These are phyloP conservation scores for Elanus axillaris DNA, from an alignment of 2,113 vertebrate species.

Conservation along the genomic window DNA sequence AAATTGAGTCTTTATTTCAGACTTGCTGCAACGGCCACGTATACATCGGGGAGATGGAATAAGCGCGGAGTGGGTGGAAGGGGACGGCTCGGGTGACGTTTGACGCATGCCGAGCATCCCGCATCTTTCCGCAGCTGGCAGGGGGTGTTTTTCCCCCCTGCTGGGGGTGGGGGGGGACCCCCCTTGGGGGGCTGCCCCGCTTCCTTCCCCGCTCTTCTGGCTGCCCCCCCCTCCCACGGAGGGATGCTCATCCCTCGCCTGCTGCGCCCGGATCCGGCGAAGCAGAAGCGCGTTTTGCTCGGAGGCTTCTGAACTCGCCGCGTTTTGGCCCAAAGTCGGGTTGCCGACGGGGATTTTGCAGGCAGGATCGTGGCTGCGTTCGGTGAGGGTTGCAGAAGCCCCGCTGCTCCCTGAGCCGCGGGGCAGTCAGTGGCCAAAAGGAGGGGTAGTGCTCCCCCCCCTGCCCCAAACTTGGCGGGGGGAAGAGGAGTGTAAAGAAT, in stretches of 20 bases:
- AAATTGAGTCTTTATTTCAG: accelerated
- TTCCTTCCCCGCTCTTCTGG: not conserved
- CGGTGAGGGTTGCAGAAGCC: not conserved
- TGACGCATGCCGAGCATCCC: not conserved
- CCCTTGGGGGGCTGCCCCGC: not conserved
- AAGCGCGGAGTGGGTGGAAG: not conserved
- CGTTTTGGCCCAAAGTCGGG: not conserved
- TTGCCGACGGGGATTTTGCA: accelerated
- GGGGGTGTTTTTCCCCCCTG: not conserved
- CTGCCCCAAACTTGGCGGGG: no score
- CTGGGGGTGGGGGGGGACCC: accelerated
- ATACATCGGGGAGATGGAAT: accelerated
- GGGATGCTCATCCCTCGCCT: not conserved
- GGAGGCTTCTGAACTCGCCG: not conserved
- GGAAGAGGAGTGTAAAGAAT: no score
- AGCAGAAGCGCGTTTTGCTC: not conserved
- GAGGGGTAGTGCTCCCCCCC: not conserved
- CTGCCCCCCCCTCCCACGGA: accelerated
- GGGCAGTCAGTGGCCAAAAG: not conserved
- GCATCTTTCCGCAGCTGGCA: accelerated
- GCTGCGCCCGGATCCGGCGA: accelerated
- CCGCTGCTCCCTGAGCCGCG: accelerated
- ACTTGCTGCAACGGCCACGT: accelerated
- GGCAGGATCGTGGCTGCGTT: not conserved
- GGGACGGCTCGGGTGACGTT: not conserved